Percentiles rank a stretch among this genome's conserved stretches.
These are phyloP conservation scores for Epinephelus moara DNA, from an alignment of 2,113 vertebrate genomes.

Conservation along the genomic window DNA sequence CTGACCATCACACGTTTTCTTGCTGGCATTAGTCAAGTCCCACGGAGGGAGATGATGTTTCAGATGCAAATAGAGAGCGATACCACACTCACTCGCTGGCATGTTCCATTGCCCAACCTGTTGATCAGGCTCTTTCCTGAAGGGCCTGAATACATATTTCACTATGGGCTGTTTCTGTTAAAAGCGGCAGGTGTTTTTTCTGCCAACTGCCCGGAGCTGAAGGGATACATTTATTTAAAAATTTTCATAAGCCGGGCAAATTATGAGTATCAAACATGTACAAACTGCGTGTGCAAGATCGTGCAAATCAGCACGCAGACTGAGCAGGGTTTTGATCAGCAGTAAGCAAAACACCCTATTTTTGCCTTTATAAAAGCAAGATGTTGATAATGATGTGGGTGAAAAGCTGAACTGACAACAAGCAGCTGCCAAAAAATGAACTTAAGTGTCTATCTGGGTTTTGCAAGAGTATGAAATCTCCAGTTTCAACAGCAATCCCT, in stretches of 20 bases:
- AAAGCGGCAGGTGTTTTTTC: conserved; percentile 15
- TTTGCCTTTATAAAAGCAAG: conserved; percentile 21
- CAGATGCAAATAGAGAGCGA: conserved; percentile 52
- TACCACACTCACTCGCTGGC: conserved; percentile 45
- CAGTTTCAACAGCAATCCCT: conserved; percentile 69
- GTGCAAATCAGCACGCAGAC: conserved; percentile 10
- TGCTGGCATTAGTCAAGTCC: conserved; percentile 47
- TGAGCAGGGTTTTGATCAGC: not conserved
- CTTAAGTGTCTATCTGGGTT: conserved; percentile 49
- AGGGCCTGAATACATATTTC: conserved; percentile 48
- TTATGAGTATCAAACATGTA: not conserved
- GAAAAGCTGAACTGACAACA: conserved; percentile 39
- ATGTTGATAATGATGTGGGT: conserved; percentile 46
- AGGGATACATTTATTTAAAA: conserved; percentile 17
- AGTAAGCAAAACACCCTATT: not conserved
- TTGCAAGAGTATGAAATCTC: conserved; percentile 72
- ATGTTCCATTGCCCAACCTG: conserved; percentile 73
- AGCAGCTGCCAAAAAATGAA: conserved; percentile 26
- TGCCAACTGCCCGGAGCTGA: conserved; percentile 41
- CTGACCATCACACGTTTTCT: conserved; percentile 30
- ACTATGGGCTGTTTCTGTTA: conserved; percentile 36
- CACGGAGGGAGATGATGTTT: conserved; percentile 66
- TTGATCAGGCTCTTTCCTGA: conserved; percentile 66
- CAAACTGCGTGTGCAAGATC: conserved; percentile 12
- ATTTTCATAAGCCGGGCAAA: not conserved